Conservation (phyloP, 2,797 vertebrate species). For the Lacerta viridis region DNA sequence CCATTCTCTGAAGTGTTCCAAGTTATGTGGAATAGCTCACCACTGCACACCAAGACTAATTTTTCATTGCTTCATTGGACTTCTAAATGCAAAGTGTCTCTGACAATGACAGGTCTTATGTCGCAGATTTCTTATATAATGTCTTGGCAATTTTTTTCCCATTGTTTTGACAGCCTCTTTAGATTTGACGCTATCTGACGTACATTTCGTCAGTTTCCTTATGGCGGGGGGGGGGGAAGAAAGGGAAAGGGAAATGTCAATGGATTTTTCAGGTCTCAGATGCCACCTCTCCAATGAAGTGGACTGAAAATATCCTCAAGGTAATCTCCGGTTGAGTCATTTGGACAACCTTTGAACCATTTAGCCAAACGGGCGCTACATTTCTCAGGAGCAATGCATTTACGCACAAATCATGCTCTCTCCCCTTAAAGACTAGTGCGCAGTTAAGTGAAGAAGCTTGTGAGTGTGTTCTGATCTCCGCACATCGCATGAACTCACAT, state of each 20-base stretch:
- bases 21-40: neutral
- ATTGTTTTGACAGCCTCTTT: slow-evolving; percentile 19
- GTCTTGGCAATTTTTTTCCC: neutral
- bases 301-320: slow-evolving; percentile 37
- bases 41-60: neutral
- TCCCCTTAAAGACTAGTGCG: neutral
- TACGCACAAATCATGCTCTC: neutral
- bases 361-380: neutral
- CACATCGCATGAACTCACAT: neutral
- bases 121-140: slow-evolving; percentile 2
- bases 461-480: neutral
- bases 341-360: slow-evolving; percentile 10
- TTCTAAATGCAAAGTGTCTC: neutral
- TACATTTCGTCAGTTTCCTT: neutral
- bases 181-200: neutral
- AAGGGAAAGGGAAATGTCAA: slow-evolving; percentile 24
- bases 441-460: neutral
- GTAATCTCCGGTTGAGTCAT: slow-evolving; percentile 22
- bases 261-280: slow-evolving; percentile 8
- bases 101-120: neutral
- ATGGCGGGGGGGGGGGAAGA: neutral
- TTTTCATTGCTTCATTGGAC: neutral
- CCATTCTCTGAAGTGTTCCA: neutral
- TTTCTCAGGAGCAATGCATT: neutral
- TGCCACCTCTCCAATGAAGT: slow-evolving; percentile 10